Conservation (phyloP, 53 echinoderm and acorn worm species). For the Patiria pectinifera region DNA sequence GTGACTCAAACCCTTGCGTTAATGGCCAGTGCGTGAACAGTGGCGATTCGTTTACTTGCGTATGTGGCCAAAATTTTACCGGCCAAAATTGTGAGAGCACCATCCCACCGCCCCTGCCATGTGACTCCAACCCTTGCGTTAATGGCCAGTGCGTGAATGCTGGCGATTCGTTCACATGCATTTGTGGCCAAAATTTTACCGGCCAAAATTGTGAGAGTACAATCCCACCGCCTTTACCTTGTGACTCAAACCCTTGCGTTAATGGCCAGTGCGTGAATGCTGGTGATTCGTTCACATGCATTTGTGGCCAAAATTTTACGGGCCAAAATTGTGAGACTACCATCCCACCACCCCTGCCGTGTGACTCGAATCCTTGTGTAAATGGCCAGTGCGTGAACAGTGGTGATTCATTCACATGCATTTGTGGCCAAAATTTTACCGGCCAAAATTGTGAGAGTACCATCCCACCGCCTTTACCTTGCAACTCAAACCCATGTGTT, state of each 20-base stretch:
- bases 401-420: slow-evolving; percentile 58
- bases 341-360: slow-evolving; percentile 21
- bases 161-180: slow-evolving; percentile 68
- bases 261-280: slow-evolving; percentile 67
- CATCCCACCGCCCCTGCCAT: slow-evolving; percentile 65
- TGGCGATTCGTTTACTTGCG: slow-evolving; percentile 69
- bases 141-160: slow-evolving; percentile 69
- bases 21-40: slow-evolving; percentile 69
- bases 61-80: slow-evolving; percentile 68
- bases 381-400: slow-evolving; percentile 67
- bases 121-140: slow-evolving; percentile 79
- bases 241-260: slow-evolving; percentile 85
- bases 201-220: slow-evolving; percentile 81
- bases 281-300: slow-evolving; percentile 66
- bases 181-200: slow-evolving; percentile 72
- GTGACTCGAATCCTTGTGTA: slow-evolving; percentile 75
- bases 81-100: slow-evolving; percentile 81
- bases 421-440: slow-evolving; percentile 58
- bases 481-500: slow-evolving; percentile 67
- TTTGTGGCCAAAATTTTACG: slow-evolving; percentile 60
- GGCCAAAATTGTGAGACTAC: slow-evolving; percentile 76
- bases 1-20: slow-evolving; percentile 84
- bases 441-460: slow-evolving; percentile 73
- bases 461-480: slow-evolving; percentile 39
- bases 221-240: slow-evolving; percentile 59